Conservation (phyloP, 1,140 invertebrate species). For the Philaenus spumarius region DNA sequence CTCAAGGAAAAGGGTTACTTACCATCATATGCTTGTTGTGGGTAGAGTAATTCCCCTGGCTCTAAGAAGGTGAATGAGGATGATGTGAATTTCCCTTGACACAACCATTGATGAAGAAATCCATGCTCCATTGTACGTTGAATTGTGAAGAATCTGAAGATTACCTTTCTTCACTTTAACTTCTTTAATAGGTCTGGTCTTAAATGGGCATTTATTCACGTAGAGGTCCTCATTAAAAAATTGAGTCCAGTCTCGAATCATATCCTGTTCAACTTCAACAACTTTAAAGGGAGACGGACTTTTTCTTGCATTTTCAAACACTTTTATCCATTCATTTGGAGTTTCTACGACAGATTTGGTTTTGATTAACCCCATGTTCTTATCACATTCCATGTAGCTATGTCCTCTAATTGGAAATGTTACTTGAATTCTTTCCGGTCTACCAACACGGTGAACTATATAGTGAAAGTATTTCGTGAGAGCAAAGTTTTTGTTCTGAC, state of each 20-base stretch:
- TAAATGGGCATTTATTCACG: conserved; percentile 5
- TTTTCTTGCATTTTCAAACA: conserved; percentile 9
- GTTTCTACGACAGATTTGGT: conserved; percentile 2
- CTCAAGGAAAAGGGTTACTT: background rate
- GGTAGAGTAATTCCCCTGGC: too few relatives aligned
- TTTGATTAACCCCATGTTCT: conserved; percentile 14
- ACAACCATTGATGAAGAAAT: background rate
- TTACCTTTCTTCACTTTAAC: conserved; percentile 7
- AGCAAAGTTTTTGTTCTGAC: conserved; percentile 13
- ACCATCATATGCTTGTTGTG: too few relatives aligned
- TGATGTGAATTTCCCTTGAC: background rate
- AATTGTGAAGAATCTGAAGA: background rate
- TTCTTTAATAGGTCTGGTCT: too few relatives aligned
- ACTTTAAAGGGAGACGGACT: conserved; percentile 21
- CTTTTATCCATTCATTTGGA: conserved; percentile 4
- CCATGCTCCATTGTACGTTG: background rate
- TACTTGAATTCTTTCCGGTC: conserved; percentile 11
- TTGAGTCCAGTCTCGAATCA: conserved; percentile 1
- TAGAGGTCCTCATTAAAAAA: conserved; percentile 4
- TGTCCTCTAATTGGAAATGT: conserved; percentile 17
- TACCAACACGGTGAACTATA: conserved; percentile 20
- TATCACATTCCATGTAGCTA: conserved; percentile 18
- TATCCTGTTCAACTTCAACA: conserved; percentile 1
- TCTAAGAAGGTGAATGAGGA: background rate
- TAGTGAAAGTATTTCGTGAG: conserved; percentile 22